Conservation (phyloP, 1,140 invertebrate species). For the Caenorhabditis latens region DNA sequence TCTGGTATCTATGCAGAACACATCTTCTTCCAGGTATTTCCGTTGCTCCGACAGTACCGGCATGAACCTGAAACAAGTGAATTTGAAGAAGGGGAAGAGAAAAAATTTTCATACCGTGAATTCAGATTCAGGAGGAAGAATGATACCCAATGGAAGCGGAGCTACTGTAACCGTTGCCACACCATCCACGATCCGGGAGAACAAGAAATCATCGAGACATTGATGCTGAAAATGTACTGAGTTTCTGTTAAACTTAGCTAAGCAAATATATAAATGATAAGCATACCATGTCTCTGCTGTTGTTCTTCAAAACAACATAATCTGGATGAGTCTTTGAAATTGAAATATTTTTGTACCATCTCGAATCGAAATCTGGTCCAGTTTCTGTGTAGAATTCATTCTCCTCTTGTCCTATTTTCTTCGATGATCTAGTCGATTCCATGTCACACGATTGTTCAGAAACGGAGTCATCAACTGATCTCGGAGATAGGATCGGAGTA, state of each 20-base stretch:
- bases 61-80: neutral
- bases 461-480: neutral
- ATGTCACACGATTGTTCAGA: neutral
- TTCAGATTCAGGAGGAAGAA: neutral
- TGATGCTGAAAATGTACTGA: neutral
- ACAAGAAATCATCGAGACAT: neutral
- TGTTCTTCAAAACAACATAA: constrained; percentile 7
- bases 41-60: neutral
- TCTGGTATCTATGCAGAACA: neutral
- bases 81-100: neutral
- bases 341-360: neutral
- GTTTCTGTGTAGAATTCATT: neutral
- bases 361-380: constrained; percentile 26
- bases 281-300: neutral
- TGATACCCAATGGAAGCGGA: neutral
- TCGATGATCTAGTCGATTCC: neutral
- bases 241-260: neutral
- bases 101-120: neutral
- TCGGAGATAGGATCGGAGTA: neutral
- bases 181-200: neutral
- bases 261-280: neutral
- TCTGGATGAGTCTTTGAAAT: neutral
- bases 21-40: neutral
- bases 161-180: neutral
- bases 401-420: neutral